Base-by-base conservation (phyloP, 2,888 invertebrate species). In the Acrobasis suavella region DNA sequence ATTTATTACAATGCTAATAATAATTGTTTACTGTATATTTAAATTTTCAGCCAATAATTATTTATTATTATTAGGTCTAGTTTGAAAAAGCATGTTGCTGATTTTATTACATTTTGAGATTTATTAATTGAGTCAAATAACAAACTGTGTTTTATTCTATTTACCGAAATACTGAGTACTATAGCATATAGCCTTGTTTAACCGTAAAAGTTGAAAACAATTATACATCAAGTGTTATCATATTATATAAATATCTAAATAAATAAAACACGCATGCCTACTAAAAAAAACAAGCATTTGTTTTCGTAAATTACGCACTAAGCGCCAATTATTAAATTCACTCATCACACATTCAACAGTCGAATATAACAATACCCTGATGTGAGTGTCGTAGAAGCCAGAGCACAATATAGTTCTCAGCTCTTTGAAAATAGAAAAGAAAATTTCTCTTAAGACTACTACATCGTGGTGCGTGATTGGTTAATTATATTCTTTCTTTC, bases 401-500 rank as follows among this genome's bases (percentile, higher is more conserved):
- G 46, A 46, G 7, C 46, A 56, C 55, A 56, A 55, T 39, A 56
- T 42, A 12, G 15, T 56, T 56, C 56, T 42, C 56, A 56, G 56
- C 42, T 56, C 56, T 56, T 56, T 56, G 42, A 46, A 56, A 56
- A 56, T 56, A 56, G 56, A 56, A 56, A 56, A 56, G 42, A 5
- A 46, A n/a, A 56, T 42, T 56, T 56, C 46, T 46, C 46, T 46
- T 56, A 56, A 15, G 14, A 14, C 56, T 56, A 14, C 56, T 56
- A 22, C 42, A 46, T 8, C 42, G 55, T 54, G 55, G 55, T 56
- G 56, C 56, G 56, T 56, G 56, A 56, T 56, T 56, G 56, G 56
- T 17, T 56, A 56, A 56, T 56, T 56, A 56, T 56, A 56, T 56
- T 56, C 56, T 56, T 56, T 56, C 56, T 56, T 56, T 56, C 56